Conservation (phyloP, 2,113 vertebrate genomes). For the Gymnorhina tibicen region DNA sequence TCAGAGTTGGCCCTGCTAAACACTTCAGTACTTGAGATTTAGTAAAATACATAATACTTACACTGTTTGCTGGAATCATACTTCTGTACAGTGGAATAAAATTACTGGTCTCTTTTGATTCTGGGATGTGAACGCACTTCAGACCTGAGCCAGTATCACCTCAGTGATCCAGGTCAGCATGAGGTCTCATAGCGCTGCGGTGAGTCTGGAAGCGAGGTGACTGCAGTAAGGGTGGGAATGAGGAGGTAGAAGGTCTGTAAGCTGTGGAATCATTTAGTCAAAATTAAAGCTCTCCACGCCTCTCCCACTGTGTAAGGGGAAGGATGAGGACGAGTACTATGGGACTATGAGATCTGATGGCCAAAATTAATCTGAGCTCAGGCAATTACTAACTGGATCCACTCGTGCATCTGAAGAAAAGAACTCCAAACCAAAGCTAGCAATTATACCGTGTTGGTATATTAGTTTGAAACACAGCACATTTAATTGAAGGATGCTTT, state of each 20-base stretch:
- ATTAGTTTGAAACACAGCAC: not conserved
- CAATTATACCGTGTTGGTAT: fast-evolving
- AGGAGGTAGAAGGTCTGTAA: not conserved
- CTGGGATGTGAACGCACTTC: not conserved
- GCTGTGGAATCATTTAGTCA: not conserved
- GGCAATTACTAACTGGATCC: not conserved
- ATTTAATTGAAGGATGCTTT: not conserved
- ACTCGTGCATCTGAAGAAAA: not conserved
- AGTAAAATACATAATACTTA: not conserved
- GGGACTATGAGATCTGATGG: not conserved
- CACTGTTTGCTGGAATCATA: not conserved
- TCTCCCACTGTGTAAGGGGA: not conserved
- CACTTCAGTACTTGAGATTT: not conserved
- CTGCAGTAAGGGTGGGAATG: not conserved
- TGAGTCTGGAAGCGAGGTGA: fast-evolving
- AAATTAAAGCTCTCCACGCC: not conserved
- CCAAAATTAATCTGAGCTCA: not conserved
- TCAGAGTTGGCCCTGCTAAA: not conserved
- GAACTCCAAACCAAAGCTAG: not conserved
- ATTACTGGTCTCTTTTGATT: not conserved
- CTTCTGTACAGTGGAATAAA: not conserved
- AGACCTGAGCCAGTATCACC: not conserved
- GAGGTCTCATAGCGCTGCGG: not conserved
- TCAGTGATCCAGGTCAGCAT: not conserved
- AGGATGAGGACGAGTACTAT: not conserved